Evolutionary conservation across 2,888 invertebrate genomes (phyloP), one percentile per base, ranked within the genome.

Genomic region (Parnassius glacialis): DNA sequence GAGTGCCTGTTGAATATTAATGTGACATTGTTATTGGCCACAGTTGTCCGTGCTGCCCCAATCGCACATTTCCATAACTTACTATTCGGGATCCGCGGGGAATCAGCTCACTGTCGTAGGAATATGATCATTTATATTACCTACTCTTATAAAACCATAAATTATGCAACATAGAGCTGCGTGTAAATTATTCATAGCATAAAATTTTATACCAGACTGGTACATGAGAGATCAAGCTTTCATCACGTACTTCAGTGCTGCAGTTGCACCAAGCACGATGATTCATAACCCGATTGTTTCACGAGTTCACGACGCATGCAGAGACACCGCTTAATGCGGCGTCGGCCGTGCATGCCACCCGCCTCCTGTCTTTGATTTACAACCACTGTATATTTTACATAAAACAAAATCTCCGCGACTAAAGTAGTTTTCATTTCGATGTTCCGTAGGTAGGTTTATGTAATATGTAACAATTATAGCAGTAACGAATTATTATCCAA

Each of bases 41-140:
- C 87, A 85, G 87, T 87, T 85, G 86, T 83, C 89, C 87, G 88
- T 82, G 83, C 84, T 85, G 89, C 87, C 88, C 90, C 90, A 89
- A 88, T 87, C 90, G 89, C 86, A 81, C 85, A 90, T 91, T 91
- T 87, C 89, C 90, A 90, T 91, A 91, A 90, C 88, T 91, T 91
- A 91, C 89, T 91, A 91, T 91, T 87, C 90, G 82, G 85, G 81
- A 88, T 88, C 88, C 88, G 83, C 81, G 84, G 88, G 85, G 88
- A 87, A 86, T 87, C 87, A 83, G 82, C 83, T 83, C 85, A 76
- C 83, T 83, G 81, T 80, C 71, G 81, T 85, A 84, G 79, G 79
- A 87, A 88, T 87, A 89, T 85, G 80, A 87, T 85, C 81, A 81
- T 79, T 83, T 76, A 79, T 75, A 72, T 67, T 62, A 64, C 60